Conservation (phyloP, 2,797 vertebrate species). For the Poeciliopsis presidionis region DNA sequence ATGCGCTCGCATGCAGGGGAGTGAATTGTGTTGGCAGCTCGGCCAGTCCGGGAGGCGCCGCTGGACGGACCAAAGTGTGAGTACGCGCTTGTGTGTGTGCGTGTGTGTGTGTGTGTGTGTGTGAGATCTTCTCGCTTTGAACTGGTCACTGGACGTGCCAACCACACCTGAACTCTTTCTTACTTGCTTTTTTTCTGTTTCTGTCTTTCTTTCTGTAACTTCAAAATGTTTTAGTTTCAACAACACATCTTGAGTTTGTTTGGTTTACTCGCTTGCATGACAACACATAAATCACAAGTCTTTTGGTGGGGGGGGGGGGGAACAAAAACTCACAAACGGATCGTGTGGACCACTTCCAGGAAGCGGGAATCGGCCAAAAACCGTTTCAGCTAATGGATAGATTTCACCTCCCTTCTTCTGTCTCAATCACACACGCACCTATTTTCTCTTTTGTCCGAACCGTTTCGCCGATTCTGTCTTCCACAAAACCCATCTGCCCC, state of each 20-base stretch:
- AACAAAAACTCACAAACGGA: constrained; percentile 30
- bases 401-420: constrained; percentile 18
- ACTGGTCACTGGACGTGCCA: constrained; percentile 37
- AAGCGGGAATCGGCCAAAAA: constrained; percentile 61
- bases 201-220: constrained; percentile 12
- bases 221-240: constrained; percentile 29
- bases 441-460: constrained; percentile 46
- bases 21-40: constrained; percentile 69
- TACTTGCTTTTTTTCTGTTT: background rate
- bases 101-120: constrained; percentile 19
- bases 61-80: constrained; percentile 38
- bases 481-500: constrained; percentile 55
- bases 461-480: constrained; percentile 44
- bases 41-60: constrained; percentile 74
- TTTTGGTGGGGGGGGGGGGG: constrained; percentile 31
- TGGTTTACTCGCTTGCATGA: constrained; percentile 7
- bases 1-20: constrained; percentile 34
- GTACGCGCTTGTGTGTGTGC: constrained; percentile 23
- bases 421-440: constrained; percentile 31
- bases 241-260: constrained; percentile 14
- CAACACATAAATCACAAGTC: constrained; percentile 11
- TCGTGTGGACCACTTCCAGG: constrained; percentile 52
- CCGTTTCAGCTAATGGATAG: constrained; percentile 53
- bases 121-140: constrained; percentile 27
- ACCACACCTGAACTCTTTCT: constrained; percentile 32